Percentiles rank a stretch among this genome's conserved stretches.
phyloP scores from a whole-genome alignment of 2,888 invertebrate species.

The Eupeodes luniger region DNA sequence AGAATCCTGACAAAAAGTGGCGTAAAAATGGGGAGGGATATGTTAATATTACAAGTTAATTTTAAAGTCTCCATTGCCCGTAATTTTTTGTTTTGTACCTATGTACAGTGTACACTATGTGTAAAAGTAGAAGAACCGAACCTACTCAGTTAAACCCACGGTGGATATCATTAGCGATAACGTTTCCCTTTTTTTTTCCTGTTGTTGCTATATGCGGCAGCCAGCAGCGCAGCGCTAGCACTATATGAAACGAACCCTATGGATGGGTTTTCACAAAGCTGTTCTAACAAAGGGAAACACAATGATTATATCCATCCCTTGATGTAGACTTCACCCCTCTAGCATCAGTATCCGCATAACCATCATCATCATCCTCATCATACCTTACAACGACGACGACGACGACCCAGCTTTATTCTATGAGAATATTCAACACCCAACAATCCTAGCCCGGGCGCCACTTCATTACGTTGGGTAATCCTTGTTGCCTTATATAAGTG shows the following conservation, averaged over 20 bases:
- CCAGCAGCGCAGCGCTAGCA: not conserved
- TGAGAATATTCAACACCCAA: slow-evolving; percentile 58
- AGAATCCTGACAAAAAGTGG: slow-evolving; percentile 48
- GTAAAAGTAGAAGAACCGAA: slow-evolving; percentile 29
- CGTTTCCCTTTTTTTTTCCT: slow-evolving; percentile 60
- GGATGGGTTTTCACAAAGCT: slow-evolving; percentile 57
- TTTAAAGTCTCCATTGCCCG: slow-evolving; percentile 70
- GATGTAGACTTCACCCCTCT: not conserved
- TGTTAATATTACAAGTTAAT: slow-evolving; percentile 76
- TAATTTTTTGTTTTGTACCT: slow-evolving; percentile 36
- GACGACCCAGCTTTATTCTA: slow-evolving; percentile 20
- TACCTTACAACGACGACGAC: not conserved
- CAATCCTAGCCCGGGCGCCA: slow-evolving; percentile 47
- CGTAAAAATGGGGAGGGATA: slow-evolving; percentile 50
- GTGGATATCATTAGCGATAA: slow-evolving; percentile 71
- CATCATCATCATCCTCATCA: slow-evolving; percentile 30
- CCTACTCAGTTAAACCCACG: slow-evolving; percentile 54
- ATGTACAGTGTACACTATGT: slow-evolving; percentile 1
- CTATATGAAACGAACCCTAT: slow-evolving; percentile 29
- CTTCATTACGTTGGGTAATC: slow-evolving; percentile 52
- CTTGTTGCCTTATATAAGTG: slow-evolving; percentile 50
- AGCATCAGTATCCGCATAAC: slow-evolving; percentile 35
- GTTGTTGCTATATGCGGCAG: slow-evolving; percentile 39
- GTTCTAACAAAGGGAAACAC: slow-evolving; percentile 62
- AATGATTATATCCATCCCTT: slow-evolving; percentile 62